Evolutionary conservation across 2,888 invertebrate genomes (phyloP).

Genomic region (Dimorphilus gyrociliatus): DNA sequence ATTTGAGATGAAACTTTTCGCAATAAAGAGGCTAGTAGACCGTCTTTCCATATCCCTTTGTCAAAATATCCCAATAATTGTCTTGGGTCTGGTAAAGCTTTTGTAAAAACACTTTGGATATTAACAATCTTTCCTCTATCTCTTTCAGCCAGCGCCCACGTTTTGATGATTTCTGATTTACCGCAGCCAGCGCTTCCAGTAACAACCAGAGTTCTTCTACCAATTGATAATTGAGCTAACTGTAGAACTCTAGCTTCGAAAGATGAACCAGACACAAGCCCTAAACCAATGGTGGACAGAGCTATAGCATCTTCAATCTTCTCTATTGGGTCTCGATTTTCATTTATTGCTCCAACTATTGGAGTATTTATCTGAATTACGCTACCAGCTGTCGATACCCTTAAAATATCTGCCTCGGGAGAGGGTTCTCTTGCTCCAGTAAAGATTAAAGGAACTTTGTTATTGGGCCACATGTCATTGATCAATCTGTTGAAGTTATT

Average conservation of each 20-base stretch:
- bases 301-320: constrained; percentile 32
- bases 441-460: constrained; percentile 20
- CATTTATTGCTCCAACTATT: not conserved
- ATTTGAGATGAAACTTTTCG: constrained; percentile 26
- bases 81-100: constrained; percentile 26
- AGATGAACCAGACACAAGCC: constrained; percentile 25
- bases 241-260: constrained; percentile 32
- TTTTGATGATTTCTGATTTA: constrained; percentile 34
- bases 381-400: too few species aligned
- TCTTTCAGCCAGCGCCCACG: constrained; percentile 30
- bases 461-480: constrained; percentile 25
- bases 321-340: constrained; percentile 11
- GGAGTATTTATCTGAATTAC: not conserved
- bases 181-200: constrained; percentile 33
- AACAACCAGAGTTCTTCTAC: too few species aligned
- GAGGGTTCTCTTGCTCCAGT: constrained; percentile 15
- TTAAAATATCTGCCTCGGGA: not conserved
- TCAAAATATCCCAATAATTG: constrained; percentile 29
- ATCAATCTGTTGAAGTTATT: constrained; percentile 24
- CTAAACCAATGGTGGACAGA: constrained; percentile 27
- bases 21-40: constrained; percentile 23
- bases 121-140: constrained; percentile 26
- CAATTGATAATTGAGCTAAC: constrained; percentile 27
- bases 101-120: constrained; percentile 30
- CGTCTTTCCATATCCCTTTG: constrained; percentile 30